Conservation (phyloP, 2,888 invertebrate species). For the Eueremaeus valkanovi region DNA sequence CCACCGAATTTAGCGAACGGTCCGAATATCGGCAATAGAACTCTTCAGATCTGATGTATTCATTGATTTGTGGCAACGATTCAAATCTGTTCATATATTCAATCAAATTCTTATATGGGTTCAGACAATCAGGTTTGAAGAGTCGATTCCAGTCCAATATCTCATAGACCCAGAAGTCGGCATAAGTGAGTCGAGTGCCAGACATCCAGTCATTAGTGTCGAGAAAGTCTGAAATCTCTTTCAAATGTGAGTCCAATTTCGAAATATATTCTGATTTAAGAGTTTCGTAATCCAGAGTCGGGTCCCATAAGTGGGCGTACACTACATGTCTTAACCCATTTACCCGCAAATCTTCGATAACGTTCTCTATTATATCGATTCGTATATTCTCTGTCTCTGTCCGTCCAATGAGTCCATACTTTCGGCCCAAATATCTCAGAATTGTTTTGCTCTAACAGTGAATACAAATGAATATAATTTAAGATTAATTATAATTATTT, state of each 20-base stretch:
- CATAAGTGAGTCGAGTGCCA: constrained; percentile 46
- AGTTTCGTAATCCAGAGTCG: neutral
- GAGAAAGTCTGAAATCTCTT: constrained; percentile 14
- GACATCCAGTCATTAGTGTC: constrained; percentile 43
- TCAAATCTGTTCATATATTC: constrained; percentile 36
- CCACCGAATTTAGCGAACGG: neutral
- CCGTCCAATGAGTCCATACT: constrained; percentile 42
- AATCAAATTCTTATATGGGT: neutral
- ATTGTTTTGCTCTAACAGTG: constrained; percentile 43
- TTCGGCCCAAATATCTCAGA: constrained; percentile 46
- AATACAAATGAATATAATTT: neutral
- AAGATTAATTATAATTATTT: neutral
- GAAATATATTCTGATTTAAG: neutral
- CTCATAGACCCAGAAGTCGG: constrained; percentile 47
- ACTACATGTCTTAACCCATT: neutral
- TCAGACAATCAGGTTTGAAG: constrained; percentile 17
- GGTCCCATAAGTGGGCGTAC: neutral
- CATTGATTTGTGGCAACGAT: neutral
- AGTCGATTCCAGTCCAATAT: constrained; percentile 44
- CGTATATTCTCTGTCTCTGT: constrained; percentile 32
- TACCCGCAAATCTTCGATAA: neutral
- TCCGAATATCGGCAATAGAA: neutral
- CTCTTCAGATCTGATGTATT: neutral
- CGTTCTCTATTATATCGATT: neutral
- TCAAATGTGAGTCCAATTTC: neutral